These are phyloP conservation scores for Botia almorhae DNA, from an alignment of 2,797 vertebrate genomes.

Conservation along the genomic window DNA sequence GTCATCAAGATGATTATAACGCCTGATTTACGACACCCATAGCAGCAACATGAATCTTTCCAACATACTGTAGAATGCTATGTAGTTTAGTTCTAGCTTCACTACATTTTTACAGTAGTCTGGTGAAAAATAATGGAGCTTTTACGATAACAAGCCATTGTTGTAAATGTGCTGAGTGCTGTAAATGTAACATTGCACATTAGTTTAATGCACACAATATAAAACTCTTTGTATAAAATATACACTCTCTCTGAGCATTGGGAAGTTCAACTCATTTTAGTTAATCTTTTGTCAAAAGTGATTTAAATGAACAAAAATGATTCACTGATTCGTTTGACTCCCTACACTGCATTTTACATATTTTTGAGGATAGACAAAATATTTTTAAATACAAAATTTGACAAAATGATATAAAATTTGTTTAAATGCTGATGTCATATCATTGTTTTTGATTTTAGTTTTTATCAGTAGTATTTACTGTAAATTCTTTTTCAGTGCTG, in stretches of 20 bases:
- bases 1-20: slow-evolving; percentile 22
- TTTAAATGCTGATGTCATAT: background rate
- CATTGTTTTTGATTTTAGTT: background rate
- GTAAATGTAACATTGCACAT: slow-evolving; percentile 16
- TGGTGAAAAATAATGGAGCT: background rate
- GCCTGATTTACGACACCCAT: slow-evolving; percentile 18
- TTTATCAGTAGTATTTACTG: background rate
- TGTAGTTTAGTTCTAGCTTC: too few relatives aligned
- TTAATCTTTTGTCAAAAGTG: background rate
- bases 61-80: background rate
- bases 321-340: background rate
- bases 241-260: background rate
- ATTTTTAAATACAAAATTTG: background rate
- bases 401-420: background rate
- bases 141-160: background rate
- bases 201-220: background rate
- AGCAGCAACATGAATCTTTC: slow-evolving; percentile 10
- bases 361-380: background rate
- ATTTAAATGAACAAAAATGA: background rate
- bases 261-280: background rate
- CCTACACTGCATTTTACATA: background rate
- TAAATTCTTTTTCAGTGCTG: background rate
- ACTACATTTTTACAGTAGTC: background rate
- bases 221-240: slow-evolving; percentile 8
- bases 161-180: background rate